phyloP scores from a whole-genome alignment of 2,797 vertebrate genomes.

The Lerista edwardsae region DNA sequence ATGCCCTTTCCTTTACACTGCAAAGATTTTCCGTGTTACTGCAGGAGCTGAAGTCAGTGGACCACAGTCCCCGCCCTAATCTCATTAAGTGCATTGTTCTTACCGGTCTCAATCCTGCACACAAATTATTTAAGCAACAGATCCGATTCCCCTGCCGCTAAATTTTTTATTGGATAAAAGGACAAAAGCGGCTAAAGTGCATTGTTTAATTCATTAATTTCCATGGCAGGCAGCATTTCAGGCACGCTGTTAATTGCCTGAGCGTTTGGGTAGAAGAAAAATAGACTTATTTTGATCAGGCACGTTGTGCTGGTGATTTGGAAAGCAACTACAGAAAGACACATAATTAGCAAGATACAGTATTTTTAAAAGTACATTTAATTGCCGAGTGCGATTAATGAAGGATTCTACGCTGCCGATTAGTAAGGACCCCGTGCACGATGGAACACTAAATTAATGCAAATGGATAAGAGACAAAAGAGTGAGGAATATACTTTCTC shows the following conservation, averaged over 20 bases:
- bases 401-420: slow-evolving; percentile 1
- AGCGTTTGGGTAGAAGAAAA: neutral
- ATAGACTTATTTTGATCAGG: neutral
- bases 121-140: slow-evolving; percentile 13
- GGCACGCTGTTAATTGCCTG: slow-evolving; percentile 9
- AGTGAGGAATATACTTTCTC: neutral
- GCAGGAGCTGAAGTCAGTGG: neutral
- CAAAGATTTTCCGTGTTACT: neutral
- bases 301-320: slow-evolving; percentile 16
- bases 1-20: neutral
- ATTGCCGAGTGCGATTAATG: neutral
- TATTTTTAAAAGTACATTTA: slow-evolving; percentile 21
- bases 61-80: neutral
- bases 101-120: neutral
- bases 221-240: slow-evolving; percentile 5
- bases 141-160: slow-evolving; percentile 9
- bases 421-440: neutral
- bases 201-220: slow-evolving; percentile 37
- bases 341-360: slow-evolving; percentile 8
- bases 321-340: neutral
- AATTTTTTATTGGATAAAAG: slow-evolving; percentile 13
- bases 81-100: slow-evolving; percentile 10
- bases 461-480: slow-evolving; percentile 5
- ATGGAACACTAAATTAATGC: neutral
- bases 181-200: slow-evolving; percentile 19